Conservation (phyloP, 2,113 vertebrate species). For the Hydrolagus affinis region DNA sequence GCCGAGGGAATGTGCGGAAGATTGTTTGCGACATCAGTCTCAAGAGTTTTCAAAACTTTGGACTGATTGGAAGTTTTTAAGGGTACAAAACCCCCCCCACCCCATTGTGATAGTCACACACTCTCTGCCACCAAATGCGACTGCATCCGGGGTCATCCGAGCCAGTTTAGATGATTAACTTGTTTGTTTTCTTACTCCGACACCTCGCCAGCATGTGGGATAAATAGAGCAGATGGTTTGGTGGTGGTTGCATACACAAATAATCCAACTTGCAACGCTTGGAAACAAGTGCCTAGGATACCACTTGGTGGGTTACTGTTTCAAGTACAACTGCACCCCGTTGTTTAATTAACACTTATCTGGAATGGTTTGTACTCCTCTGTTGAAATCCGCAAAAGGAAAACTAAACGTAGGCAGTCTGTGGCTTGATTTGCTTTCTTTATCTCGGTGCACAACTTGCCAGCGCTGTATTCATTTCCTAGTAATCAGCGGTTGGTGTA, state of each 20-base stretch:
- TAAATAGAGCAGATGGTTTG: conserved; percentile 10
- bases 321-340: conserved; percentile 18
- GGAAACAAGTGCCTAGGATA: background rate
- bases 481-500: too few relatives aligned
- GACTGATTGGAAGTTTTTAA: too few relatives aligned
- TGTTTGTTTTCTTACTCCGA: conserved; percentile 8
- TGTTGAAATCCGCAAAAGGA: conserved; percentile 6
- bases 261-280: conserved; percentile 18
- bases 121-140: background rate
- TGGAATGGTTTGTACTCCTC: background rate
- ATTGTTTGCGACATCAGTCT: too few relatives aligned
- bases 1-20: too few relatives aligned
- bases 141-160: background rate
- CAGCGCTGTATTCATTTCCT: too few relatives aligned
- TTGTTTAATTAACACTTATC: conserved; percentile 27
- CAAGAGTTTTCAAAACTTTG: too few relatives aligned
- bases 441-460: too few relatives aligned
- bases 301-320: conserved; percentile 5
- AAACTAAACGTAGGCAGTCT: too few relatives aligned
- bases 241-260: conserved; percentile 14
- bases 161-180: conserved; percentile 22
- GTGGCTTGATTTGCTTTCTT: too few relatives aligned
- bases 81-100: too few relatives aligned
- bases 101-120: background rate
- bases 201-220: conserved; percentile 19